Percentiles rank a stretch among this genome's conserved stretches.
Conservation (phyloP, 2,888 invertebrate species). For the Halictus ligatus region DNA sequence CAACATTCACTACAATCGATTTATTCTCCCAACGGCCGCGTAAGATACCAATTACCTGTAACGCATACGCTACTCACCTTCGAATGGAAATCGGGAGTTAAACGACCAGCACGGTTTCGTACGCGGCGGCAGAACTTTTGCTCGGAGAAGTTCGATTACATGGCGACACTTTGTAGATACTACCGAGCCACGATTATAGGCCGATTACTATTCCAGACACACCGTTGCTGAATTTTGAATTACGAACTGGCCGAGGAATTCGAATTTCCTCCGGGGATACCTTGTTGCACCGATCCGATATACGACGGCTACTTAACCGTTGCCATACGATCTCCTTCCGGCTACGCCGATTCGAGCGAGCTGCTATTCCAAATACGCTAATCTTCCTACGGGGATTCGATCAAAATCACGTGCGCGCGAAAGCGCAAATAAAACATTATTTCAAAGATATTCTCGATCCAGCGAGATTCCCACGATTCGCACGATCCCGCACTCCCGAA, state of each 20-base stretch:
- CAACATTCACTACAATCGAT: slow-evolving; percentile 75
- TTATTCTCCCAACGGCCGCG: slow-evolving; percentile 72
- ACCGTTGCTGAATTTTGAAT: background rate
- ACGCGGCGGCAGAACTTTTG: slow-evolving; percentile 18
- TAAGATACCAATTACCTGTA: slow-evolving; percentile 78
- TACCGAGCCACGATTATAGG: too few species aligned
- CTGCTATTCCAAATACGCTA: too few species aligned
- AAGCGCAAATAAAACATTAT: background rate
- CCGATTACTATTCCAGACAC: background rate
- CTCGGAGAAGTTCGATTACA: slow-evolving; percentile 7
- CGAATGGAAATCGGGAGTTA: slow-evolving; percentile 66
- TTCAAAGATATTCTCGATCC: background rate
- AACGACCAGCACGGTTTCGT: slow-evolving; percentile 28
- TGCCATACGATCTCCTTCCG: too few species aligned
- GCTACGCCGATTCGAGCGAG: too few species aligned
- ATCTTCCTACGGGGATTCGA: too few species aligned
- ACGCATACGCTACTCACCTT: slow-evolving; percentile 57
- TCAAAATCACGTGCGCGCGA: background rate
- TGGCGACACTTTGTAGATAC: slow-evolving; percentile 18
- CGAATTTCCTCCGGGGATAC: background rate
- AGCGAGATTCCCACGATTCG: background rate
- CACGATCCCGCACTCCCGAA: background rate
- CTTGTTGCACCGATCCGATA: background rate
- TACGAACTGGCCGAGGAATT: background rate
- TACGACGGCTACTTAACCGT: too few species aligned